Evolutionary conservation across 2,113 vertebrate genomes (phyloP), one percentile per base, ranked within the genome.

Genomic region (Psettodes erumei): DNA sequence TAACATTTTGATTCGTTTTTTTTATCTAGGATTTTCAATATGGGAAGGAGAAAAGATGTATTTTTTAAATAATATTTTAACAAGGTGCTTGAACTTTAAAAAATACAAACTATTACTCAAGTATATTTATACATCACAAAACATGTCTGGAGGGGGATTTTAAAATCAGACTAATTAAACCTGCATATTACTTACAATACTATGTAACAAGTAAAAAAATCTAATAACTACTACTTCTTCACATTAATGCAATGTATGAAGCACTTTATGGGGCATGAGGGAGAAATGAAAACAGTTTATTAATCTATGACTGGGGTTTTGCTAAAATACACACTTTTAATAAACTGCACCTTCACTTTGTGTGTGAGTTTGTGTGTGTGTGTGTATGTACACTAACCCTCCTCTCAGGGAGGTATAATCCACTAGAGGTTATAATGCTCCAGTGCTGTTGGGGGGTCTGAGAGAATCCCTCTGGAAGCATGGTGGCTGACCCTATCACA

Each of bases 381-480:
- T 59, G 60, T 42, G 71, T 8, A 8, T 77, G 30, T 79, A 50
- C 65, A 69, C 60, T 54, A 77, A 83, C 74, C 40, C 68, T 78
- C 62, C 80, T 77, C 40, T 8, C 73, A 84, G 77, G 80, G 77
- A 80, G 82, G 71, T 83, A 65, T 89, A 84, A 92, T 88, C 88
- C 82, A 86, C 75, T 79, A 37, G 75, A 77, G 76, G 78, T 55
- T 87, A 69, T 79, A 83, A 81, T 71, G 60, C 77, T 81, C 35
- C 64, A 64, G 50, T 77, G 63, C 69, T 69, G 65, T 55, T 76
- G 42, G 27, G 66, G 63, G 71, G 78, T 64, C 75, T 84, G 35
- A 75, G 47, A 75, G 82, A 84, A 71, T 87, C 67, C 62, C 85
- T 79, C 53, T 83, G 69, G 72, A 63, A 69, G 63, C 71, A 61